Evolutionary conservation across 2,888 invertebrate species (phyloP).

Genomic region (Calliphora vomitoria): DNA sequence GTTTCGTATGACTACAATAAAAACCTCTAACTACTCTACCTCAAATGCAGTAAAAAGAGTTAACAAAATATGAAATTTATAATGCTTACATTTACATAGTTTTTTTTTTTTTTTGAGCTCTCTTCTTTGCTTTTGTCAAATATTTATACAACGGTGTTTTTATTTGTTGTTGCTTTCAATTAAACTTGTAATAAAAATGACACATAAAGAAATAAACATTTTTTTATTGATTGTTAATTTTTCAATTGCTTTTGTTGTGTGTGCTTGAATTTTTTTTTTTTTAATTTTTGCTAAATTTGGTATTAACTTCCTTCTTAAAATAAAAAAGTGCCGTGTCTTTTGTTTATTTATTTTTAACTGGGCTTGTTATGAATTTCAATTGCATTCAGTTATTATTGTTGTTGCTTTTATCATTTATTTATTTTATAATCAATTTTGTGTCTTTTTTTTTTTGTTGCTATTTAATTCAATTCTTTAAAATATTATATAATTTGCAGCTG

Average conservation of each 20-base stretch:
- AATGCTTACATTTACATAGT: not conserved
- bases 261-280: not conserved
- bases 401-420: conserved; percentile 5
- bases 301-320: conserved; percentile 60
- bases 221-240: conserved; percentile 20
- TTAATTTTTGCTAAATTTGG: conserved; percentile 43
- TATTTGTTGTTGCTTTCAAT: not conserved
- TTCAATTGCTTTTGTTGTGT: not conserved
- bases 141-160: not conserved
- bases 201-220: conserved; percentile 18
- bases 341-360: conserved; percentile 46
- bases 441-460: not conserved
- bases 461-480: not conserved
- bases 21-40: not conserved
- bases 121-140: not conserved
- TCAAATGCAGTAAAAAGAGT: not conserved
- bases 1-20: not conserved
- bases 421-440: not conserved
- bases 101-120: not conserved
- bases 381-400: conserved; percentile 9
- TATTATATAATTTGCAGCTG: not conserved
- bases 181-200: conserved; percentile 13
- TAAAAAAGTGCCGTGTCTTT: conserved; percentile 1
- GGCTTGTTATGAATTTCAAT: conserved; percentile 63
- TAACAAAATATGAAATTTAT: not conserved